Conservation (phyloP, 2,888 invertebrate genomes). For the Mactromeris polynyma region DNA sequence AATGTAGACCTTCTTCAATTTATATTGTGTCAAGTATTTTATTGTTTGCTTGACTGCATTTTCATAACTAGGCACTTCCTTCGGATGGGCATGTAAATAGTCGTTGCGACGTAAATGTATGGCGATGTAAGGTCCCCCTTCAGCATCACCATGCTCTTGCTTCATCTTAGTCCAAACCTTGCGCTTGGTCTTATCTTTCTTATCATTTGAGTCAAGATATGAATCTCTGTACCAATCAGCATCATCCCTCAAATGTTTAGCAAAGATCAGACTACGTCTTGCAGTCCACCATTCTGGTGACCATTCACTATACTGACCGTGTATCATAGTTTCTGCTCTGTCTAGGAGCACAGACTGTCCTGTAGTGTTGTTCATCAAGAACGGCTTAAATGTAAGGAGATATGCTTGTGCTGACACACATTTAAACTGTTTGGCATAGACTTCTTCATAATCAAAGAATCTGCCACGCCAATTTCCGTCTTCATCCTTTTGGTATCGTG, state of each 20-base stretch:
- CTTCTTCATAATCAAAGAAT: slow-evolving; percentile 92
- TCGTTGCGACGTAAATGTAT: slow-evolving; percentile 96
- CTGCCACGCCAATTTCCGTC: slow-evolving; percentile 87
- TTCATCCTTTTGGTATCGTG: slow-evolving; percentile 81
- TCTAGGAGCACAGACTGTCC: slow-evolving; percentile 85
- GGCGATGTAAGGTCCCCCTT: slow-evolving; percentile 91
- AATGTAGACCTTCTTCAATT: slow-evolving; percentile 91
- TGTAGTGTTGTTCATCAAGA: slow-evolving; percentile 88
- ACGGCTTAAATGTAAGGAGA: slow-evolving; percentile 84
- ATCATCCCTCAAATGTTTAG: slow-evolving; percentile 90
- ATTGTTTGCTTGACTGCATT: slow-evolving; percentile 93
- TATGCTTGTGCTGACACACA: slow-evolving; percentile 95
- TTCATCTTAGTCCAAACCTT: slow-evolving; percentile 89
- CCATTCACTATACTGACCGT: slow-evolving; percentile 92
- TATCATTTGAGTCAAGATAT: slow-evolving; percentile 90
- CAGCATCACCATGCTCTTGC: slow-evolving; percentile 85
- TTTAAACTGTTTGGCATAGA: slow-evolving; percentile 90
- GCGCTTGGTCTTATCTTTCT: slow-evolving; percentile 89
- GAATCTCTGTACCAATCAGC: slow-evolving; percentile 91
- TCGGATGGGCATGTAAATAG: slow-evolving; percentile 92
- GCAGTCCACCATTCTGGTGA: slow-evolving; percentile 81
- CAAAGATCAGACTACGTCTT: slow-evolving; percentile 95
- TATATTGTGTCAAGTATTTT: slow-evolving; percentile 89
- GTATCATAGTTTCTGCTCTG: slow-evolving; percentile 82
- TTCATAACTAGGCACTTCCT: slow-evolving; percentile 93